These are phyloP conservation scores for Drosophila subobscura DNA, from an alignment of 1,140 invertebrate genomes.

Conservation along the genomic window DNA sequence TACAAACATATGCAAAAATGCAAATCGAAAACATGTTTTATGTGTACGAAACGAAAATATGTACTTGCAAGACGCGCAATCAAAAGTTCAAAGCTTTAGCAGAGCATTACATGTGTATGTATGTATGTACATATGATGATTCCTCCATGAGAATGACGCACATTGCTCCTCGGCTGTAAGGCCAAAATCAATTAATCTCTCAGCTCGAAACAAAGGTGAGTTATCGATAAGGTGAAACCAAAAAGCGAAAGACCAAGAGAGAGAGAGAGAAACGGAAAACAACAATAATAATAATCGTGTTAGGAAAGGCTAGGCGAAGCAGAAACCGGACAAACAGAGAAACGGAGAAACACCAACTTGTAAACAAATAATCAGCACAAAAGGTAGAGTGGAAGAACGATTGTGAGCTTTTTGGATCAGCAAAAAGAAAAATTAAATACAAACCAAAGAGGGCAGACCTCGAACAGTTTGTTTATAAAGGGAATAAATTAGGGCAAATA, in stretches of 20 bases:
- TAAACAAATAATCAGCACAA: slow-evolving; percentile 37
- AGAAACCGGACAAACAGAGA: slow-evolving; percentile 1
- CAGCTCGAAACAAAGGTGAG: slow-evolving; percentile 15
- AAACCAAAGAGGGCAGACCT: too few species aligned
- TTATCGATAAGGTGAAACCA: slow-evolving; percentile 34
- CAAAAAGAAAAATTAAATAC: neutral
- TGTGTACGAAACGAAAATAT: neutral
- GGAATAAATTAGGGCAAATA: slow-evolving; percentile 24
- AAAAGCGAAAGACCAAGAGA: slow-evolving; percentile 20
- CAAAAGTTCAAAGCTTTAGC: too few species aligned
- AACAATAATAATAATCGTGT: slow-evolving; percentile 36
- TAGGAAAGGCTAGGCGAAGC: slow-evolving; percentile 29
- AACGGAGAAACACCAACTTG: slow-evolving; percentile 8
- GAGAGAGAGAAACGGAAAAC: slow-evolving; percentile 2
- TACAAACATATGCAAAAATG: neutral
- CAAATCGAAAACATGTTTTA: slow-evolving; percentile 17
- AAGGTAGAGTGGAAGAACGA: slow-evolving; percentile 33
- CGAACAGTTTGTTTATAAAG: slow-evolving; percentile 33
- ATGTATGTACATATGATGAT: neutral
- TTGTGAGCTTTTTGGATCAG: slow-evolving; percentile 1
- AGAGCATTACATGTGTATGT: neutral
- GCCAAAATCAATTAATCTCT: slow-evolving; percentile 24
- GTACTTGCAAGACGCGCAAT: too few species aligned
- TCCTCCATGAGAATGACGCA: slow-evolving; percentile 26
- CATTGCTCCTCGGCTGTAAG: neutral